Conservation (phyloP, 1,140 invertebrate genomes). For the Drosophila lowei region DNA sequence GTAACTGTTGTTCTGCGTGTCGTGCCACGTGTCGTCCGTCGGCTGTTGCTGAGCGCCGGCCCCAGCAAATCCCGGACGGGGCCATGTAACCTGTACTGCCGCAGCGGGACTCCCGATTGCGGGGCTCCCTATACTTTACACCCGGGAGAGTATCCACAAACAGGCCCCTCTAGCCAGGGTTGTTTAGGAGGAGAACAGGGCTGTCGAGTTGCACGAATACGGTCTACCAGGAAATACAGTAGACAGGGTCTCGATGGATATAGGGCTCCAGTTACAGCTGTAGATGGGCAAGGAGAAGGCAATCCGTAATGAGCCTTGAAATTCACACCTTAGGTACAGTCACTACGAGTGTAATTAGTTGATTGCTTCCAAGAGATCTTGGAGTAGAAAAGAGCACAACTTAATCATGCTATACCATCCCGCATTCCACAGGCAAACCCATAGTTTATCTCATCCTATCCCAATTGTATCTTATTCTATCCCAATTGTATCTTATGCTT, state of each 20-base stretch:
- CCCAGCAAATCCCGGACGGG: constrained; percentile 52
- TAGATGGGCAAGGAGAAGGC: background rate
- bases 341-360: constrained; percentile 27
- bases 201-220: no score
- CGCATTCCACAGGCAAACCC: no score
- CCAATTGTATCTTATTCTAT: no score
- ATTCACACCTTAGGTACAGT: constrained; percentile 1
- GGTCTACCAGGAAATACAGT: background rate
- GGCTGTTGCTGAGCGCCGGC: constrained; percentile 61
- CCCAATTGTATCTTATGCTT: no score
- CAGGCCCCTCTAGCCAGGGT: background rate
- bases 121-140: no score
- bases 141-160: background rate
- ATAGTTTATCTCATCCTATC: no score
- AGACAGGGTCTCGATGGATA: background rate
- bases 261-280: background rate
- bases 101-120: background rate
- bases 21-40: background rate
- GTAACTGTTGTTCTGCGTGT: background rate
- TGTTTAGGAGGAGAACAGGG: background rate
- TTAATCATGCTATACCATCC: no score
- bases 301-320: background rate
- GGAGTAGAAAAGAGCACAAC: no score
- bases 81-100: constrained; percentile 51
- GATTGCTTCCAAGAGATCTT: background rate